phyloP scores from a whole-genome alignment of 2,797 vertebrate genomes.

The Babyrousa celebensis region DNA sequence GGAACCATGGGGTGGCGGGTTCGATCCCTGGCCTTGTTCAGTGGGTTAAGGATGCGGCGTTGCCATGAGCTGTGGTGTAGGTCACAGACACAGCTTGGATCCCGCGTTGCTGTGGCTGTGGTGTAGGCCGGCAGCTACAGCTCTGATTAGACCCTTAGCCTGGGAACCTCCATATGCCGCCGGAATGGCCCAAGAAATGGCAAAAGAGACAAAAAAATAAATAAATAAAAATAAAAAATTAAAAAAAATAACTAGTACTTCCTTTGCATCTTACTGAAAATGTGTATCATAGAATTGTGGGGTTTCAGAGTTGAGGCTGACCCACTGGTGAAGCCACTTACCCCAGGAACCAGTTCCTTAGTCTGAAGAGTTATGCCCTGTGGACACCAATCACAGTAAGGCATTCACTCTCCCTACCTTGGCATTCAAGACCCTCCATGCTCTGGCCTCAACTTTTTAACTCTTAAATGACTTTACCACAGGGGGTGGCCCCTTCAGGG shows the following conservation, averaged over 20 bases:
- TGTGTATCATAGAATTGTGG: neutral
- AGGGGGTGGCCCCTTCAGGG: neutral
- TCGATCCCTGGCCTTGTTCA: too few relatives aligned
- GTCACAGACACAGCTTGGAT: too few relatives aligned
- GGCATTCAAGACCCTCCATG: neutral
- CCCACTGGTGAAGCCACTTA: neutral
- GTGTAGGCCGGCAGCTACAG: too few relatives aligned
- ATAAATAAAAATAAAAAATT: too few relatives aligned
- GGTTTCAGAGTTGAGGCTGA: neutral
- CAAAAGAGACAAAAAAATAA: neutral
- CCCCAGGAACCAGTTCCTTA: neutral
- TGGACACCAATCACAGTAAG: neutral
- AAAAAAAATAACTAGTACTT: slow-evolving; percentile 29
- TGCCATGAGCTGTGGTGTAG: too few relatives aligned
- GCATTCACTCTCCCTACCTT: neutral
- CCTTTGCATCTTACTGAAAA: neutral
- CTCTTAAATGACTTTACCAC: neutral
- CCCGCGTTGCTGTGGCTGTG: too few relatives aligned
- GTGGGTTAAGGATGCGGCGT: too few relatives aligned
- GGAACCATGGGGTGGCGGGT: too few relatives aligned
- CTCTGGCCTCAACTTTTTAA: neutral
- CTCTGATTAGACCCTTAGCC: too few relatives aligned
- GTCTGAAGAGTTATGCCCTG: neutral
- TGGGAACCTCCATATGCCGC: too few relatives aligned
- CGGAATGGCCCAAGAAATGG: too few relatives aligned